Base-by-base conservation (phyloP, 2,888 invertebrate species). In the Reticulitermes lucifugus region DNA sequence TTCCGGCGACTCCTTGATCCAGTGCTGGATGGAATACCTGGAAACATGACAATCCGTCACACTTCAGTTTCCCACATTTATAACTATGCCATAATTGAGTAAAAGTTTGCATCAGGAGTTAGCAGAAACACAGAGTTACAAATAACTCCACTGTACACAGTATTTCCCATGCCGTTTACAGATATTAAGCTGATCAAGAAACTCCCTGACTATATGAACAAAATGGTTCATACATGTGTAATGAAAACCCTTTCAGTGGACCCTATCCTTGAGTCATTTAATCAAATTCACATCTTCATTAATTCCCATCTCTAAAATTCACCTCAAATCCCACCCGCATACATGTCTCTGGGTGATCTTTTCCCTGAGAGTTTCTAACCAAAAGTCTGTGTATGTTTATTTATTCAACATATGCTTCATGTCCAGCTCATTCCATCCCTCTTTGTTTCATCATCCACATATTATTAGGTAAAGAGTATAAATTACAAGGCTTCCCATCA, bases 1-100 rank as follows among this genome's bases (percentile, higher is more conserved):
- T 89, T 90, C 88, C 90, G 93, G 90, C 88, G 91, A 87, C 88
- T 92, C n/a, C 70, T 82, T 73, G 71, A n/a, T 83, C 43, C 35
- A 75, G 22, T 35, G 29, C 22, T 75, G 75, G 59, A 51, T 22
- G 80, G 35, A 51, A 35, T 22, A 35, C 51, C 65, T 65, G n/a
- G 14, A 65, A 65, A 65, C 46, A 46, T 6, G 12, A 46, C 46
- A 9, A 46, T 46, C 46, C 46, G 14, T 5, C 18, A 55, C 55
- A 55, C 5, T 55, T 55, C 55, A 55, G 55, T 55, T 18, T 18
- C 12, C 18, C 5, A 55, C 14, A 55, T 55, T 14, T 1, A 55
- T 18, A 55, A 55, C 55, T 55, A 55, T 51, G 4, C 55, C 46
- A 46, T 46, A 7, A 46, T 55, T 5, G 18, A 4, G 55, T 55